Base-by-base conservation (phyloP, 2,888 invertebrate genomes). In the Lasioglossum lativentre region DNA sequence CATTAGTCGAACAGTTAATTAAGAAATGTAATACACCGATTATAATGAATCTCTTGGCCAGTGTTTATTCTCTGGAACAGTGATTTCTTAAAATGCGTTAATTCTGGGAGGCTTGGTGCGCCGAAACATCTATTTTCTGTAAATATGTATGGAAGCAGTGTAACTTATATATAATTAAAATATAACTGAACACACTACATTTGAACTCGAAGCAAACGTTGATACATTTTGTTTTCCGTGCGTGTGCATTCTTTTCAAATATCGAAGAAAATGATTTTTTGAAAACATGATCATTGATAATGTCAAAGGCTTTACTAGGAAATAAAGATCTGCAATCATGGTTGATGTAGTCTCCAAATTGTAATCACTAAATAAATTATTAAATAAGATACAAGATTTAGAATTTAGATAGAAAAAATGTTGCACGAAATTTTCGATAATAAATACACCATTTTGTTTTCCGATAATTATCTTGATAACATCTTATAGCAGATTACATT, bases 1-100 rank as follows among this genome's bases (percentile, higher is more conserved):
- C 91, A 93, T 94, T 94, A 93, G 90, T 89, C 91, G 92, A 92
- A 92, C 93, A 92, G 92, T 93, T 94, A 95, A 95, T 95, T 95
- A 94, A 91, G 88, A 92, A 92, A 93, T 93, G 92, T 93, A 94
- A 93, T 94, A 93, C 93, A 88, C 89, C 90, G 90, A 92, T 93
- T 93, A 92, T 92, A 93, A 93, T 90, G 92, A 93, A 90, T 90
- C 90, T 90, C 40, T 86, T 86, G 86, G 80, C 86, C 82, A 83
- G 88, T 87, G 91, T 81, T 89, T 90, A 92, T 89, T 91, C 92
- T 93, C 92, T 89, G 94, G 94, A 94, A 95, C 93, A 91, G 88
- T 89, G 94, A 92, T 80, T 90, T 85, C 88, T 68, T 85, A 86
- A 85, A 89, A 89, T 86, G 84, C 85, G 70, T 80, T 82, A 78